Percentiles rank a stretch among this genome's conserved stretches.
phyloP scores from a whole-genome alignment of 2,113 vertebrate species.

The Anguilla japonica region DNA sequence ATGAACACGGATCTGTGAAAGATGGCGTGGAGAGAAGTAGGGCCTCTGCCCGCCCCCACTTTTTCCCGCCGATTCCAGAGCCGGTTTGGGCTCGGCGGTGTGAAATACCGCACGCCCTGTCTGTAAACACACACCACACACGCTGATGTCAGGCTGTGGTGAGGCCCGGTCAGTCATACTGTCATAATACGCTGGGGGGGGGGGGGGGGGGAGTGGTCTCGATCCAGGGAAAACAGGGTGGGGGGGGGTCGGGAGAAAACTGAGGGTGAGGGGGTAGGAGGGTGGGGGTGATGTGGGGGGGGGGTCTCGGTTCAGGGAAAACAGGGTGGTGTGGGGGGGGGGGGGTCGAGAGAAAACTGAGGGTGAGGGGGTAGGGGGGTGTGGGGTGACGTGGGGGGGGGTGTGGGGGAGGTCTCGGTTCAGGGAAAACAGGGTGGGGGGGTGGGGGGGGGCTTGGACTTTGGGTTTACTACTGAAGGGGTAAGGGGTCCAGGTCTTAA shows the following conservation, averaged over 20 bases:
- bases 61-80: not conserved
- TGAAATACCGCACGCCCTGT: conserved; percentile 39
- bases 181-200: conserved; percentile 11
- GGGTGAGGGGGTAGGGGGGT: not conserved
- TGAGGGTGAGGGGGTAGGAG: not conserved
- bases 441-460: not conserved
- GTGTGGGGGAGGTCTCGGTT: not conserved
- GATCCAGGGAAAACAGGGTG: too few relatives aligned
- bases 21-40: not conserved
- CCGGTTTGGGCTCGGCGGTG: conserved; percentile 22
- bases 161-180: conserved; percentile 14
- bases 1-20: not conserved
- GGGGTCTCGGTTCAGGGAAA: not conserved
- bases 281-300: not conserved
- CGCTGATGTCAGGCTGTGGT: conserved; percentile 3
- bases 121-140: conserved; percentile 12
- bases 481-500: not conserved
- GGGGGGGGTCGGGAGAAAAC: too few relatives aligned
- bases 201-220: not conserved
- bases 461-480: not conserved
- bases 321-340: not conserved
- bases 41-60: not conserved
- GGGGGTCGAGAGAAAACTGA: too few relatives aligned
- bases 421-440: too few relatives aligned
- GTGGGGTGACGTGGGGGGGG: not conserved